These are phyloP conservation scores for Eolophus roseicapilla DNA, from an alignment of 2,113 vertebrate genomes.

Conservation along the genomic window DNA sequence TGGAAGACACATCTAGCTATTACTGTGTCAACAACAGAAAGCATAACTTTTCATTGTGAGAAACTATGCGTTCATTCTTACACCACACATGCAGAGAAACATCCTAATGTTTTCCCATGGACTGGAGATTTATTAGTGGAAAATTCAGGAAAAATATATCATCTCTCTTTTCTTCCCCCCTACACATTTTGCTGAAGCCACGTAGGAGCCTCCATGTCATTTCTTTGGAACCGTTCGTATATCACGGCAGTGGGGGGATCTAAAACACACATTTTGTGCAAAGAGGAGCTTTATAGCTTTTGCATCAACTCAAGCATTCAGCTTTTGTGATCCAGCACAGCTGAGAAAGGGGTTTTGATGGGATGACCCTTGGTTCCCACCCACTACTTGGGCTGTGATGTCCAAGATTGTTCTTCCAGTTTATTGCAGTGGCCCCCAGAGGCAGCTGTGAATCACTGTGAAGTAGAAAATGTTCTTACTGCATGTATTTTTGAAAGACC, in stretches of 20 bases:
- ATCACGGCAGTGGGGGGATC: accelerated
- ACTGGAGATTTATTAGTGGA: neutral
- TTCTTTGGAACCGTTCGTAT: neutral
- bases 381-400: neutral
- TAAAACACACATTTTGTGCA: neutral
- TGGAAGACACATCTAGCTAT: neutral
- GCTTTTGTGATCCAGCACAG: neutral
- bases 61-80: neutral
- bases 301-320: neutral
- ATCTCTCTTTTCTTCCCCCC: neutral
- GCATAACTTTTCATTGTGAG: neutral
- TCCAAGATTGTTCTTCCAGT: neutral
- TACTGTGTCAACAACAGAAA: neutral
- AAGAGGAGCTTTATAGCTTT: neutral
- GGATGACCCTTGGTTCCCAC: neutral
- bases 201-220: neutral
- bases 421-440: neutral
- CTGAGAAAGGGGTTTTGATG: neutral
- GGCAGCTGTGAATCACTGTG: neutral
- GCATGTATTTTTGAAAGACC: neutral
- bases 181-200: neutral
- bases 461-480: neutral
- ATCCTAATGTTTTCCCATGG: neutral
- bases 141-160: neutral
- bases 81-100: neutral